Base-by-base conservation (phyloP, 1,140 invertebrate genomes). In the Doryteuthis pealeii region DNA sequence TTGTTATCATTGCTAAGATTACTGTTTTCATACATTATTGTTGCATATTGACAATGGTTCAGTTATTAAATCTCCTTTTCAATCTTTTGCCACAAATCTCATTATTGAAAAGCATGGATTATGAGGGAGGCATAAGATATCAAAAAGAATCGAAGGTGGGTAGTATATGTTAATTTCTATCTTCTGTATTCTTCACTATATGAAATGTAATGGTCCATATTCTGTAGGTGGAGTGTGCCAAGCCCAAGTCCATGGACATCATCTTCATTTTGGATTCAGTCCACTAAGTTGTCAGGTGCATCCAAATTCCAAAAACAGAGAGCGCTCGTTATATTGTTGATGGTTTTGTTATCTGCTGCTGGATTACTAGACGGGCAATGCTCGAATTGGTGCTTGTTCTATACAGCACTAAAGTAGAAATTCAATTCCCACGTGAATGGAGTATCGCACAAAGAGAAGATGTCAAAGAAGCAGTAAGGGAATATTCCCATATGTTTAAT, bases 241-340 rank as follows among this genome's bases (percentile, higher is more conserved):
- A 75, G 30, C 45, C 75, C 26, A 18, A 74, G 22, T 33, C 75
- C 18, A n/a, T n/a, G n/a, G 77, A 89, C 87, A 49, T 83, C 18
- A 77, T 84, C 28, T 81, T 84, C 74, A 69, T 82, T 26, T 65
- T 84, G 32, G 81, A 84, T 69, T 74, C 78, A n/a, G 1, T 81
- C 80, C 18, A 77, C 74, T 15, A 80, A 75, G n/a, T n/a, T 72
- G 76, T 81, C 18, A 73, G n/a, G 73, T 31, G 18, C 12, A 32
- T 3, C 32, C 22, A 15, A 73, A 71, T 79, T 79, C 35, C 18
- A 40, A n/a, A n/a, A n/a, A n/a, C n/a, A n/a, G 43, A 77, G 73
- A 75, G 67, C 73, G 68, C n/a, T n/a, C n/a, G n/a, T 40, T 77
- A 3, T 30, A 74, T 77, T 40, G 72, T 77, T 22, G 33, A 43